Evolutionary conservation across 2,888 invertebrate species (phyloP).

Genomic region (Nomada fucata): DNA sequence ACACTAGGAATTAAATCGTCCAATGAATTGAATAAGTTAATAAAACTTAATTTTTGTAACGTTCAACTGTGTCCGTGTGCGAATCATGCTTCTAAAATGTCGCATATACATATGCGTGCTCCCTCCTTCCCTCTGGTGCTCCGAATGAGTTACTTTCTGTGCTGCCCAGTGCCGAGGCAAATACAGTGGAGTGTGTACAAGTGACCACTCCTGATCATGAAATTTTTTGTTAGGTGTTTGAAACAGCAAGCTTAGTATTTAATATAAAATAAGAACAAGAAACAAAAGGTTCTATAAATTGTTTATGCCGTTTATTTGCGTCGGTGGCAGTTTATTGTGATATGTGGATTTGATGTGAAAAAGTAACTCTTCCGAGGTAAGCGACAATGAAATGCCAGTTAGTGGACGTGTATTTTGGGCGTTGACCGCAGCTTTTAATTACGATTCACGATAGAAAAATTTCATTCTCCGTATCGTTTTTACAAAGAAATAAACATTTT

Average conservation of each 20-base stretch:
- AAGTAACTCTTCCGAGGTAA: slow-evolving; percentile 24
- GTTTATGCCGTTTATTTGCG: background rate
- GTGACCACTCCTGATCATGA: slow-evolving; percentile 59
- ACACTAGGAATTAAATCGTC: background rate
- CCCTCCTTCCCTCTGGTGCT: background rate
- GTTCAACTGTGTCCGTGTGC: background rate
- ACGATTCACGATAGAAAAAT: background rate
- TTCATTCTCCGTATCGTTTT: background rate
- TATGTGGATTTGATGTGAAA: slow-evolving; percentile 32
- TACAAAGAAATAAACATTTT: background rate
- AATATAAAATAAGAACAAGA: background rate
- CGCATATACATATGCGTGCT: slow-evolving; percentile 14
- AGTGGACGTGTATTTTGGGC: slow-evolving; percentile 55
- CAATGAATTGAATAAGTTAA: background rate
- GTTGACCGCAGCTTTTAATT: slow-evolving; percentile 54
- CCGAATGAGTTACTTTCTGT: slow-evolving; percentile 42
- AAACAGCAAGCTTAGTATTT: slow-evolving; percentile 3
- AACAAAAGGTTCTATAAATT: background rate
- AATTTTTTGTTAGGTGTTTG: slow-evolving; percentile 19
- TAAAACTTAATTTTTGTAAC: background rate
- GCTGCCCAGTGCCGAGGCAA: slow-evolving; percentile 4
- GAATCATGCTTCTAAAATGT: slow-evolving; percentile 27
- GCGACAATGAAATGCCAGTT: slow-evolving; percentile 20
- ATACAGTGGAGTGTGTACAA: slow-evolving; percentile 43
- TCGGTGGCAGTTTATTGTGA: slow-evolving; percentile 8